A percentile compares a stretch with the other conserved stretches of the same genome.
These are phyloP conservation scores for Halesus radiatus DNA, from an alignment of 1,140 invertebrate genomes.

Conservation along the genomic window DNA sequence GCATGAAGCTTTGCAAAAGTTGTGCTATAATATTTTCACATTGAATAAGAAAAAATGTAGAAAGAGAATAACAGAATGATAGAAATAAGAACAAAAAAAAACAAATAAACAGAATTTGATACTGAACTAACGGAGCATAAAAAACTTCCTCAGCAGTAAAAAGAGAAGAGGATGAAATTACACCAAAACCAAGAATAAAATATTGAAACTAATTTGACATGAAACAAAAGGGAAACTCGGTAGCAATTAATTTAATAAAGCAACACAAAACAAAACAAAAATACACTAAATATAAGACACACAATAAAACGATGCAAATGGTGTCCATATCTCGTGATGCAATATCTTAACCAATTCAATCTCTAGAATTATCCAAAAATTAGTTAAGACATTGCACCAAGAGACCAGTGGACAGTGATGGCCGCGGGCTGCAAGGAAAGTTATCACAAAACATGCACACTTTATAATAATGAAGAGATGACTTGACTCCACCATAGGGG, in stretches of 20 bases:
- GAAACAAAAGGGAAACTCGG: neutral
- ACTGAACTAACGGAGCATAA: too few relatives aligned
- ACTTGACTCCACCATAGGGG: too few relatives aligned
- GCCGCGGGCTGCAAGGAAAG: neutral
- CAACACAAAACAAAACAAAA: neutral
- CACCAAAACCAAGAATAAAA: neutral
- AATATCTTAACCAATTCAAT: constrained; percentile 72
- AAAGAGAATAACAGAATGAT: too few relatives aligned
- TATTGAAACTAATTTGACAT: neutral
- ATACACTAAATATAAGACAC: neutral
- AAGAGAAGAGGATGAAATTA: too few relatives aligned
- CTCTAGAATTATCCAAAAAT: constrained; percentile 61
- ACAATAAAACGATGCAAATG: constrained; percentile 24
- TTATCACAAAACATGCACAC: neutral
- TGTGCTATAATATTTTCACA: too few relatives aligned
- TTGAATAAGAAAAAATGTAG: too few relatives aligned
- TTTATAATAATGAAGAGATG: neutral
- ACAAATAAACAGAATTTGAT: too few relatives aligned
- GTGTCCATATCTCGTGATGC: constrained; percentile 63
- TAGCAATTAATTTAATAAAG: neutral
- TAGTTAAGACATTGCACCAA: constrained; percentile 71
- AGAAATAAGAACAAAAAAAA: too few relatives aligned
- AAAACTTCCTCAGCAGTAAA: too few relatives aligned
- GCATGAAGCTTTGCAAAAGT: too few relatives aligned
- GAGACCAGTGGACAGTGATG: constrained; percentile 56